Conservation (phyloP, 2,888 invertebrate genomes). For the Watsonalla cultraria region DNA sequence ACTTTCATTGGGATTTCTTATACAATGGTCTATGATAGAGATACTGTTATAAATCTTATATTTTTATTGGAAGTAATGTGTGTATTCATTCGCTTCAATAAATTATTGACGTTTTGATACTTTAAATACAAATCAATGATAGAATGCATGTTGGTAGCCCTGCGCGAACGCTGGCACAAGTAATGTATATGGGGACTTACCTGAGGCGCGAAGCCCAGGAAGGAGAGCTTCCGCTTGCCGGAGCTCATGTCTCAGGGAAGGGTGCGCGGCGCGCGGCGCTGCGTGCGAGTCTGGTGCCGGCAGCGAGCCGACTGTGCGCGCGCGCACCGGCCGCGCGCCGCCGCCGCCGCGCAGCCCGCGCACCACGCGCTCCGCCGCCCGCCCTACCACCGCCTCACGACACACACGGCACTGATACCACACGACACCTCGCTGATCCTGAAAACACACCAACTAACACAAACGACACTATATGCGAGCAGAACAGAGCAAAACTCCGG, state of each 20-base stretch:
- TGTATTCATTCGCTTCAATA: no score
- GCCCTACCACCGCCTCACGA: not conserved
- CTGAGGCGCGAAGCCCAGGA: constrained; percentile 83
- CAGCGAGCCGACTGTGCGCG: constrained; percentile 26
- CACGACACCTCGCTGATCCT: not conserved
- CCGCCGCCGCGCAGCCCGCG: constrained; percentile 6
- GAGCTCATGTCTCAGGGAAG: constrained; percentile 53
- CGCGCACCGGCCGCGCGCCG: constrained; percentile 6
- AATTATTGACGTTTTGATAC: no score
- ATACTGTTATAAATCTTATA: no score
- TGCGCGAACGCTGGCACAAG: not conserved
- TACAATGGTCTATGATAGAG: no score
- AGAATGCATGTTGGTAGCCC: not conserved
- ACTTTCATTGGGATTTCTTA: no score
- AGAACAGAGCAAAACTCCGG: no score
- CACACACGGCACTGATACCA: not conserved
- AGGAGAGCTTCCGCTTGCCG: constrained; percentile 84
- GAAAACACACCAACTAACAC: no score
- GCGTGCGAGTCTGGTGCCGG: constrained; percentile 18
- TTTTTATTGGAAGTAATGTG: no score
- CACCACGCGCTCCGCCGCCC: not conserved
- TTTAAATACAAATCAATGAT: no score
- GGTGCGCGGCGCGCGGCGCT: constrained; percentile 16
- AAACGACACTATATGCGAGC: no score
- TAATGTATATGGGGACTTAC: constrained; percentile 43